Percentiles rank a stretch among this genome's conserved stretches.
These are phyloP conservation scores for Burhinus bistriatus DNA, from an alignment of 2,113 vertebrate species.

Conservation along the genomic window DNA sequence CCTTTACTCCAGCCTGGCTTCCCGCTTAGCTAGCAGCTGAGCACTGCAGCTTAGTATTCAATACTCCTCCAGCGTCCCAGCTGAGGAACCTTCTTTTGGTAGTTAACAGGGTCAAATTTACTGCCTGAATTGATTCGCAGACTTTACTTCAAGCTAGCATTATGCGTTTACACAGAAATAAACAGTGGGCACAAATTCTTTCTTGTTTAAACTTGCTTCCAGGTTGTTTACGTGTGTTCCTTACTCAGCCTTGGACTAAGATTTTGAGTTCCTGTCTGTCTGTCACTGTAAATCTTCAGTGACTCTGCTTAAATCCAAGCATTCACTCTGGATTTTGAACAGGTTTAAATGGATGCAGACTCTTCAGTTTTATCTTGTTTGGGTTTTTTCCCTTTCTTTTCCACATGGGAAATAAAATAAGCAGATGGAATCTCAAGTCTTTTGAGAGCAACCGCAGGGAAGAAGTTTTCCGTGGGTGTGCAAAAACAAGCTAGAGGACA, in stretches of 20 bases:
- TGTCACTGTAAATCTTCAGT: neutral
- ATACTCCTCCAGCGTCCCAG: neutral
- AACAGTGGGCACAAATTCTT: neutral
- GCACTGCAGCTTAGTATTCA: neutral
- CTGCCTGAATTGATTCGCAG: neutral
- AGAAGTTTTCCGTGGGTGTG: neutral
- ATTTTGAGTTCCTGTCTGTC: neutral
- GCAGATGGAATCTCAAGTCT: conserved; percentile 35
- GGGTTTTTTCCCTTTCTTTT: neutral
- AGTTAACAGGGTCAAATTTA: neutral
- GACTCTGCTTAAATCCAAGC: neutral
- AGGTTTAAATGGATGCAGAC: neutral
- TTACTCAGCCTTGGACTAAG: neutral
- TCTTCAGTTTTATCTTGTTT: neutral
- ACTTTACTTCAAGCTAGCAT: neutral
- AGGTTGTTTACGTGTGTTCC: neutral
- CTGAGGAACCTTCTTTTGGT: neutral
- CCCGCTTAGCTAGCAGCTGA: neutral
- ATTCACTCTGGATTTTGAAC: neutral
- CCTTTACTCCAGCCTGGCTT: neutral
- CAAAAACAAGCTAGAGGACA: conserved; percentile 40
- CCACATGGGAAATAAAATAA: conserved; percentile 25
- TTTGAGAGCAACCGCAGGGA: neutral
- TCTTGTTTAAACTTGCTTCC: neutral
- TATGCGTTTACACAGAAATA: neutral